Evolutionary conservation across 2,888 invertebrate genomes (phyloP).

Genomic region (Meteorus cinctellus): DNA sequence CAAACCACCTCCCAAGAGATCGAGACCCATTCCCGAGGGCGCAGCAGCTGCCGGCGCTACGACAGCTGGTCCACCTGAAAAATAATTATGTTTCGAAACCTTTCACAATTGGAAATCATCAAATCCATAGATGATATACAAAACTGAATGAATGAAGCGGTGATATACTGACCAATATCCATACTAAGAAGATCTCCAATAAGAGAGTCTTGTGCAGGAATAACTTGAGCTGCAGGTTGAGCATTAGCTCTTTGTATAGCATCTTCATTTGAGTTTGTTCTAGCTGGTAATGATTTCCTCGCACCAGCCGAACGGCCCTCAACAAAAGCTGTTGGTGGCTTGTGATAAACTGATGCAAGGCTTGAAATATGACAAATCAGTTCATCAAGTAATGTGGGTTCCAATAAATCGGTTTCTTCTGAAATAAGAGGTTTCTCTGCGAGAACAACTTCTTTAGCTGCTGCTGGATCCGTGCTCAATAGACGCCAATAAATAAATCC

Average conservation of each 20-base stretch:
- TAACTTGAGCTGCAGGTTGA: slow-evolving; percentile 75
- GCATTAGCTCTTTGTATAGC: slow-evolving; percentile 59
- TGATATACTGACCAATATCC: slow-evolving; percentile 83
- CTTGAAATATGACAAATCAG: slow-evolving; percentile 99
- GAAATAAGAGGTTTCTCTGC: slow-evolving; percentile 99
- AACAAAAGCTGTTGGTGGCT: slow-evolving; percentile 98
- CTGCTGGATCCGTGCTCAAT: slow-evolving; percentile 98
- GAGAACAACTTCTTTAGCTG: slow-evolving; percentile 98
- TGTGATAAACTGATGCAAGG: slow-evolving; percentile 98
- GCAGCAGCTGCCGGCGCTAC: slow-evolving; percentile 76
- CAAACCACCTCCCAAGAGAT: slow-evolving; percentile 91
- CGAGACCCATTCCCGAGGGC: slow-evolving; percentile 81
- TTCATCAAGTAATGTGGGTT: slow-evolving; percentile 97
- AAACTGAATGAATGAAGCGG: not conserved
- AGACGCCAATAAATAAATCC: slow-evolving; percentile 99
- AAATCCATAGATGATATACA: not conserved
- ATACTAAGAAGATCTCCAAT: slow-evolving; percentile 97
- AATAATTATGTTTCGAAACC: not conserved
- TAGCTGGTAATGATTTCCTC: slow-evolving; percentile 85
- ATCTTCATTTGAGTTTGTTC: slow-evolving; percentile 67
- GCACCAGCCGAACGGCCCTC: slow-evolving; percentile 89
- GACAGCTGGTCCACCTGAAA: slow-evolving; percentile 76
- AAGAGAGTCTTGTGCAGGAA: slow-evolving; percentile 89
- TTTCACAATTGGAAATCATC: not conserved
- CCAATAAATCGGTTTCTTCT: slow-evolving; percentile 98